These are phyloP conservation scores for Lepidurus apus DNA, from an alignment of 1,140 invertebrate species.

Conservation along the genomic window DNA sequence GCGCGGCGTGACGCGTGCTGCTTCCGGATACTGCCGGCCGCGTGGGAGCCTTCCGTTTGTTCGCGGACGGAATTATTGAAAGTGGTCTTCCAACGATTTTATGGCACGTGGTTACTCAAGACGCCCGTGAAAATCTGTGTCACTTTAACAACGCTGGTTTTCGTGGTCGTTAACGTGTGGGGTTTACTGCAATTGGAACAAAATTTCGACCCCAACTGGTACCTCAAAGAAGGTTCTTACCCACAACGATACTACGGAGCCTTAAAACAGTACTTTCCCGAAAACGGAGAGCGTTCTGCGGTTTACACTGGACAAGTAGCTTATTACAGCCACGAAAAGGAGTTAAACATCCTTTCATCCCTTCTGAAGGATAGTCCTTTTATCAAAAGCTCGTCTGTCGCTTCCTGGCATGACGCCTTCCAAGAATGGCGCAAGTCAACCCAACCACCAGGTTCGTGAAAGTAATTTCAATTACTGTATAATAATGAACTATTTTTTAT, in stretches of 20 bases:
- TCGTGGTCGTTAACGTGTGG: conserved; percentile 44
- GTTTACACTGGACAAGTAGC: conserved; percentile 49
- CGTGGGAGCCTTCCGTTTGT: conserved; percentile 50
- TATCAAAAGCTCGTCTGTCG: conserved; percentile 45
- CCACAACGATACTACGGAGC: conserved; percentile 46
- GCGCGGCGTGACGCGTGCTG: conserved; percentile 49
- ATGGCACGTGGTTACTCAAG: conserved; percentile 48
- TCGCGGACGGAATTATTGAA: conserved; percentile 49
- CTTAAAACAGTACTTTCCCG: conserved; percentile 49
- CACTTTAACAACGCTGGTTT: conserved; percentile 43
- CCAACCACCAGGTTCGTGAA: not conserved
- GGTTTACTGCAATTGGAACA: conserved; percentile 50
- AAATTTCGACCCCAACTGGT: conserved; percentile 55
- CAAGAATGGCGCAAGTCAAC: conserved; percentile 35
- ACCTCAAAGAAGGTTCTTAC: conserved; percentile 52
- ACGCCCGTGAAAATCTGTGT: conserved; percentile 48
- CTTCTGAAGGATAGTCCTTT: conserved; percentile 43
- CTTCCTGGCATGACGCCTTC: conserved; percentile 43
- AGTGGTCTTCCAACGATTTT: conserved; percentile 48
- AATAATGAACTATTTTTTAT: not conserved
- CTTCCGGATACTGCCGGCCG: conserved; percentile 42
- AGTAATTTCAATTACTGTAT: not conserved
- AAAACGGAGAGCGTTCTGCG: conserved; percentile 48
- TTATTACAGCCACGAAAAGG: conserved; percentile 44
- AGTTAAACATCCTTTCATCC: conserved; percentile 40